Evolutionary conservation across 2,113 vertebrate species (phyloP), one percentile per base, ranked within the genome.

Genomic region (Pteronura brasiliensis): DNA sequence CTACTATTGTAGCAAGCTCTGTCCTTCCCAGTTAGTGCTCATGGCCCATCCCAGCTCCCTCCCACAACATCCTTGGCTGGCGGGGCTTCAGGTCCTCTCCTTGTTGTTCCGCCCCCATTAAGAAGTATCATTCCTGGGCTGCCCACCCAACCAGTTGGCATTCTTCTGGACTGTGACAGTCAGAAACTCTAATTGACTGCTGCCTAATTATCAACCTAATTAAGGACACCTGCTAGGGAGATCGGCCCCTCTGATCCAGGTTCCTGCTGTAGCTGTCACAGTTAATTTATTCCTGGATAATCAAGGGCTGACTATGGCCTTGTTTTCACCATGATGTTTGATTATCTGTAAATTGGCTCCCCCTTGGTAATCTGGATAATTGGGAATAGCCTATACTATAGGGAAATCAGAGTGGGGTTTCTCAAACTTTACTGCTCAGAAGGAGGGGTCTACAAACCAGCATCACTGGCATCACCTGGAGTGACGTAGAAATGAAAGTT

Each of bases 141-240:
- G 67, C 61, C 65, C 31, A 36, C 36, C 31, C 72, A 76, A 10
- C 25, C 65, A 39, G 14, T 2, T 47, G 74, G 55, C n/a, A 91
- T 72, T 71, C 44, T 90, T 93, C n/a, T 36, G 34, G 44, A 61
- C 55, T 25, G 25, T 34, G 27, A 39, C 13, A 95, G 74, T 31
- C 79, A 81, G 47, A 47, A 83, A 69, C 69, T 77, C 88, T 59
- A 76, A 92, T 96, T 67, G 92, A 88, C 21, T 82, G 13, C 59
- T 77, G 49, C 27, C 47, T 92, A 84, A 84, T 79, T 79, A 61
- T 52, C 87, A 91, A 20, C 17, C 74, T 95, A 69, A 93, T 76
- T 63, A 91, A 83, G 59, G 36, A 7, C 34, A 34, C 20, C 79
- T 96, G 29, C 92, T 89, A 55, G 34, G 34, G 76, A 71, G n/a